These are phyloP conservation scores for Prosopocoilus inquinatus DNA, from an alignment of 2,888 invertebrate species.

Conservation along the genomic window DNA sequence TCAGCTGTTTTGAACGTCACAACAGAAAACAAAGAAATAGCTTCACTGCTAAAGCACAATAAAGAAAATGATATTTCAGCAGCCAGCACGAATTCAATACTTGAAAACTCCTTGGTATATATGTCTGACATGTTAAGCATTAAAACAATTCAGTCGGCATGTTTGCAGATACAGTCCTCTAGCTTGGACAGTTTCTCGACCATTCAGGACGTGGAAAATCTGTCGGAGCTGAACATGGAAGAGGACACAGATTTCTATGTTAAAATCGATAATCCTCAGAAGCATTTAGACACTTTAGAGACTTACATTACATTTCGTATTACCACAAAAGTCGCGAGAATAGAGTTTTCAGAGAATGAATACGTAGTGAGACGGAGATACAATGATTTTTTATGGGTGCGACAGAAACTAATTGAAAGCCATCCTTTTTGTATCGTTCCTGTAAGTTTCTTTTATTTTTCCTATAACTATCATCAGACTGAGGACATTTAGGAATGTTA, in stretches of 20 bases:
- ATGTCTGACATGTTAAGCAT: neutral
- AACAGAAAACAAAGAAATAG: constrained; percentile 48
- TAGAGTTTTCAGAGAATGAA: constrained; percentile 63
- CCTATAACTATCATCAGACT: too few relatives aligned
- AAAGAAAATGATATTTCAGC: constrained; percentile 44
- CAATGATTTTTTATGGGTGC: constrained; percentile 71
- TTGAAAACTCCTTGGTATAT: constrained; percentile 45
- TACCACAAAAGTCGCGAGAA: constrained; percentile 64
- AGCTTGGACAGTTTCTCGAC: constrained; percentile 62
- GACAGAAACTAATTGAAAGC: constrained; percentile 62
- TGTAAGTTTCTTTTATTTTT: constrained; percentile 51
- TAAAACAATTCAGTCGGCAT: constrained; percentile 4
- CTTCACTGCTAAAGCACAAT: constrained; percentile 41
- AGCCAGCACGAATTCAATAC: constrained; percentile 42
- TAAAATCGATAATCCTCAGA: constrained; percentile 70
- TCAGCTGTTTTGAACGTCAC: constrained; percentile 51
- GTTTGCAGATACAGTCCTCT: constrained; percentile 56
- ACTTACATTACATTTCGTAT: constrained; percentile 70
- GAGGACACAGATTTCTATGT: constrained; percentile 61
- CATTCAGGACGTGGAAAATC: constrained; percentile 56
- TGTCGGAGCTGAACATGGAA: constrained; percentile 56
- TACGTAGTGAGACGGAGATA: constrained; percentile 66
- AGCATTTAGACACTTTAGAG: constrained; percentile 68
- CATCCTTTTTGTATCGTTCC: constrained; percentile 68
- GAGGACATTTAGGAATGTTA: too few relatives aligned